phyloP scores from a whole-genome alignment of 2,797 vertebrate genomes.

The Psittacula derbiana region DNA sequence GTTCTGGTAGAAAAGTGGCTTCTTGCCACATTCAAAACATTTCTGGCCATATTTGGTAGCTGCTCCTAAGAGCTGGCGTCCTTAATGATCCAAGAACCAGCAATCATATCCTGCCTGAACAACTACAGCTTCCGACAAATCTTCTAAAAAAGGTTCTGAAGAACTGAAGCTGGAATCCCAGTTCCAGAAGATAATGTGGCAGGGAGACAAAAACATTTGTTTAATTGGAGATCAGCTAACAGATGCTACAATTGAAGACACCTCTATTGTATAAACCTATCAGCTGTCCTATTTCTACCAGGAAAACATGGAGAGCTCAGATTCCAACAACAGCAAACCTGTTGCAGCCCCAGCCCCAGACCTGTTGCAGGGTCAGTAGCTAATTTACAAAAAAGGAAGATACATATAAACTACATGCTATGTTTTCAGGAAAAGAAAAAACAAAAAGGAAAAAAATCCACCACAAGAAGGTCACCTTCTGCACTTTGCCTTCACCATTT shows the following conservation, averaged over 20 bases:
- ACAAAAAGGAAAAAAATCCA: not conserved
- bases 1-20: not conserved
- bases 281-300: not conserved
- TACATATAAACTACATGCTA: not conserved
- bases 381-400: not conserved
- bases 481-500: not conserved
- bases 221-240: not conserved
- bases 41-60: not conserved
- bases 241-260: not conserved
- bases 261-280: not conserved
- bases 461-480: not conserved
- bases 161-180: not conserved
- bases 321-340: not conserved
- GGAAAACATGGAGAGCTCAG: not conserved
- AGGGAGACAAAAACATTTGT: rapidly evolving
- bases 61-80: not conserved
- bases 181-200: not conserved
- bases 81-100: not conserved
- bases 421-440: rapidly evolving
- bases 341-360: not conserved
- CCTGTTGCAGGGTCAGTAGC: not conserved
- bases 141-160: not conserved
- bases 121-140: rapidly evolving
- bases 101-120: not conserved
- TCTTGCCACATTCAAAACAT: not conserved